Evolutionary conservation across 2,888 invertebrate genomes (phyloP), one percentile per base, ranked within the genome.

Genomic region (Crepidodera aurea): DNA sequence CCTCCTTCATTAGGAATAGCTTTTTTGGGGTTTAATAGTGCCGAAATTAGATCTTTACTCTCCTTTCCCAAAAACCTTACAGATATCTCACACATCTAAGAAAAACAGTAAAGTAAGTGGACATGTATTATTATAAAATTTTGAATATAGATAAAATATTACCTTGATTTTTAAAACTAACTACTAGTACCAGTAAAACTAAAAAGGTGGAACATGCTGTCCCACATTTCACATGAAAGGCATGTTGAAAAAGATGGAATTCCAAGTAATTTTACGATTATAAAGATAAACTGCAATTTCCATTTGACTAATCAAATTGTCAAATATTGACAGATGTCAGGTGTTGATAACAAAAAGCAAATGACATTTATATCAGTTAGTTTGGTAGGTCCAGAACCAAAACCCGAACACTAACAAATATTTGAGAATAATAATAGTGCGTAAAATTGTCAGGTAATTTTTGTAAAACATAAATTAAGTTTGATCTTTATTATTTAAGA

Each of bases 21-120:
- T 83, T 90, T 91, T 51, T 80, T 82, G 3, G 88, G 84, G 79
- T 91, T 90, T 56, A 92, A 80, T 69, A 88, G 79, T 54, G 82
- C 82, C 1, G 89, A 88, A 66, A 91, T 78, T 53, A 86, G 72
- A 53, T 77, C 80, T 64, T 81, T 82, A 46, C 87, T 83, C 73
- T 80, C 78, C 51, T 72, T 72, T 63, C 75, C 68, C 22, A 79
- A 62, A 22, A 73, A 75, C 51, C 60, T 65, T 15, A 78, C 66
- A 10, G 75, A 55, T 42, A 68, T 27, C 12, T 56, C 46, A 22
- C 10, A 46, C 55, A 55, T 62, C 57, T 57, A 57, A 8, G 46
- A 37, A 50, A 55, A 6, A 56, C 48, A 48, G 7, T 22, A 16
- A 10, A 27, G 2, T 27, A 3, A 18, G 40, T 18, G 13, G 7